Percentiles rank a stretch among this genome's conserved stretches.
Evolutionary conservation across 2,113 vertebrate species (phyloP).

Genomic region (Gorsachius goisagi): DNA sequence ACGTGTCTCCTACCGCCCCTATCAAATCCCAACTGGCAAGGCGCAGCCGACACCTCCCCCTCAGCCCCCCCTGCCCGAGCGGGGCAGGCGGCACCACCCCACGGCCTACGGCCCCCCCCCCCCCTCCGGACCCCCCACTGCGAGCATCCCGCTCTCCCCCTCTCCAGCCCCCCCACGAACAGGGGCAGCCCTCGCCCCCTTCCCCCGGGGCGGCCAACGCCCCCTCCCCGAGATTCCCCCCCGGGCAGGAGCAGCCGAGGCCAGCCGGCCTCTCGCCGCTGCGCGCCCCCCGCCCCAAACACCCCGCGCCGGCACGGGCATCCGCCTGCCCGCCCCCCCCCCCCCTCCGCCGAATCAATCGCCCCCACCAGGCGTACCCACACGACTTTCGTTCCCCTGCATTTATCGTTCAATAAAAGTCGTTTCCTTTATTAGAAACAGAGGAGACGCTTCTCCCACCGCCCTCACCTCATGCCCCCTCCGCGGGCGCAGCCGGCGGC

Average conservation of each 20-base stretch:
- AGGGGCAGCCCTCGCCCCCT: not conserved
- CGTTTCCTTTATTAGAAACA: no score
- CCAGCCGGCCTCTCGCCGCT: not conserved
- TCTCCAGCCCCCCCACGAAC: not conserved
- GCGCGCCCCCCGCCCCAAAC: not conserved
- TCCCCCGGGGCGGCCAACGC: not conserved
- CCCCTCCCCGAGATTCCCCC: not conserved
- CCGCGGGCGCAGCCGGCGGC: no score
- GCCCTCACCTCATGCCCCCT: no score
- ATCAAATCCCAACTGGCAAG: slow-evolving; percentile 52
- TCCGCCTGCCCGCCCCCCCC: no score
- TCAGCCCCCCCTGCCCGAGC: not conserved
- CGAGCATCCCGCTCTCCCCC: not conserved
- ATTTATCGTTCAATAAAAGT: no score
- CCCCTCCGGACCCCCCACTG: not conserved
- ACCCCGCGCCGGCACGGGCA: no score
- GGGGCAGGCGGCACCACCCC: not conserved
- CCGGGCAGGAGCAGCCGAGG: not conserved
- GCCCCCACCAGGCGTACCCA: no score
- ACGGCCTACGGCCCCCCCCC: not conserved
- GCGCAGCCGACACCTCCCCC: slow-evolving; percentile 49
- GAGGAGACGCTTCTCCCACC: no score
- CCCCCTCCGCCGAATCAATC: not conserved
- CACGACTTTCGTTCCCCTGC: no score
- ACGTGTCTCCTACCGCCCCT: slow-evolving; percentile 63